Base-by-base conservation (phyloP, 2,113 vertebrate genomes). In the Oenanthe melanoleuca region DNA sequence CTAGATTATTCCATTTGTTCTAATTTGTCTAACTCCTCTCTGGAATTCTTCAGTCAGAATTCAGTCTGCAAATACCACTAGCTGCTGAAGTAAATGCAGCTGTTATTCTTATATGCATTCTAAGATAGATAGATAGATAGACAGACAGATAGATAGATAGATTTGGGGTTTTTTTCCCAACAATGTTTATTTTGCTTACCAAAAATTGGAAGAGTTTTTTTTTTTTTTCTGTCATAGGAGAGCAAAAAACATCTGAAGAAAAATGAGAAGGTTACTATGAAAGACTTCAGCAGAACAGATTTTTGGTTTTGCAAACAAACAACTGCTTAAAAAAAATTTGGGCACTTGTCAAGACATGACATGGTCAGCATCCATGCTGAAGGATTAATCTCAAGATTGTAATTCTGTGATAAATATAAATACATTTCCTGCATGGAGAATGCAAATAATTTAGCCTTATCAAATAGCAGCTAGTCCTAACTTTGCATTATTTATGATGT, bases 401-500 rank as follows among this genome's bases (percentile, higher is more conserved):
- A 84, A 71, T 89, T 84, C 31, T 89, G 83, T 92, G 34, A 66
- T 77, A 86, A 86, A 45, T 10, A 5, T 79, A 37, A 37, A 37
- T 37, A 37, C 34, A 60, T 77, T 94, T 94, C 50, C 57, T 92
- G 50, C 24, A 24, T 66, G 38, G 23, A 66, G 10, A 45, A 84
- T 80, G 23, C 44, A 71, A 93, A 55, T 93, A 93, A 91, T 82
- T 75, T 91, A 84, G 44, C 31, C 17, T 89, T 96, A 93, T 78
- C 89, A 89, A 97, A 88, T 65, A 78, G 31, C 69, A 85, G 5
- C 59, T 53, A 56, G 38, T 17, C 40, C 26, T 91, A 16, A 29
- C 29, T 90, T 83, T 59, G 23, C 4, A 3, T 81, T 47, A 49
- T 13, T 81, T 12, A 24, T 37, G 20, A 60, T 81, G 82, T 70